Evolutionary conservation across 2,888 invertebrate species (phyloP).

Genomic region (Fabriciana adippe): DNA sequence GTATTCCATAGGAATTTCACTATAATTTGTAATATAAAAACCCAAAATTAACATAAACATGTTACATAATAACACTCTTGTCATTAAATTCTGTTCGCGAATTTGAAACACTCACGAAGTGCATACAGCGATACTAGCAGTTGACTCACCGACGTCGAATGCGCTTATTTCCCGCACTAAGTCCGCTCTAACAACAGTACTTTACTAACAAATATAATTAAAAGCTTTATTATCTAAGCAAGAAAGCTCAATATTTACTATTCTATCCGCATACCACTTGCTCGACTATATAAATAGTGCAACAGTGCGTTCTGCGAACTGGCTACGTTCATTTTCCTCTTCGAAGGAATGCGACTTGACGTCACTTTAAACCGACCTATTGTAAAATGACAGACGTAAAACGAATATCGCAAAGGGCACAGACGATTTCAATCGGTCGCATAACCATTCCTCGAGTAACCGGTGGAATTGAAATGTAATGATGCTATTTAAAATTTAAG

Average conservation of each 20-base stretch:
- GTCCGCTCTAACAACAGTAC: constrained; percentile 44
- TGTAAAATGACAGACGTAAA: constrained; percentile 34
- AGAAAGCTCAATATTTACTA: constrained; percentile 40
- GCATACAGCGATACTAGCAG: constrained; percentile 58
- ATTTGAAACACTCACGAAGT: constrained; percentile 56
- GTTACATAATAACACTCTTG: constrained; percentile 22
- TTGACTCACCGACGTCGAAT: constrained; percentile 63
- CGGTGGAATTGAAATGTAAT: constrained; percentile 49
- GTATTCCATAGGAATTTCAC: neutral
- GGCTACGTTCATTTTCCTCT: constrained; percentile 73
- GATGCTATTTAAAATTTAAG: constrained; percentile 42
- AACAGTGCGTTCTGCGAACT: constrained; percentile 70
- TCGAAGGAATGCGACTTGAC: constrained; percentile 72
- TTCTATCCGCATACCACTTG: constrained; percentile 37
- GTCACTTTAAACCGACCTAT: constrained; percentile 55
- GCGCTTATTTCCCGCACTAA: constrained; percentile 69
- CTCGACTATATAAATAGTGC: constrained; percentile 69
- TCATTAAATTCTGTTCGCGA: constrained; percentile 39
- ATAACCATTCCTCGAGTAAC: constrained; percentile 43
- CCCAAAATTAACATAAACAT: constrained; percentile 6
- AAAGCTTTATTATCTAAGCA: constrained; percentile 38
- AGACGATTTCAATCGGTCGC: constrained; percentile 37
- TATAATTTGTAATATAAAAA: constrained; percentile 5
- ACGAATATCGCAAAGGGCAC: constrained; percentile 30
- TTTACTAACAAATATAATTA: constrained; percentile 20